These are phyloP conservation scores for Mya arenaria DNA, from an alignment of 1,140 invertebrate species.

Conservation along the genomic window DNA sequence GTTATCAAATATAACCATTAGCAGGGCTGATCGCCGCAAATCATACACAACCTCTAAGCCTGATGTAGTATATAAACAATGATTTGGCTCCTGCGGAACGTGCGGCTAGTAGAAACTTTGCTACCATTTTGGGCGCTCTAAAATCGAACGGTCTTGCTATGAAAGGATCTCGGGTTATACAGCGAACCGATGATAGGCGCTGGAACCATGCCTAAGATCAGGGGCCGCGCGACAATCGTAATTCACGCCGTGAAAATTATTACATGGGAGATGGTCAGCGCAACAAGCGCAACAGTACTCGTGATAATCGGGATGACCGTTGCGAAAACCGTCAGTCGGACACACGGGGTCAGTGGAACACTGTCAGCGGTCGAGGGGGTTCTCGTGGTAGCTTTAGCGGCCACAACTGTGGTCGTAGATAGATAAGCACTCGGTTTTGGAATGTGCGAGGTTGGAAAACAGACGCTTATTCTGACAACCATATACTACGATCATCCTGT, in stretches of 20 bases:
- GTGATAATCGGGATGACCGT: no score
- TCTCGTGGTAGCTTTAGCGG: background rate
- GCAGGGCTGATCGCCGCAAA: background rate
- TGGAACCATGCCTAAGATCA: background rate
- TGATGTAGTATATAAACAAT: background rate
- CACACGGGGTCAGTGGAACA: no score
- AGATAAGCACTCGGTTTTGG: background rate
- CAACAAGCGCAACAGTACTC: background rate
- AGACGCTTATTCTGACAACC: background rate
- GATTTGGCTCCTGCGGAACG: background rate
- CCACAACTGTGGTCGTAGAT: background rate
- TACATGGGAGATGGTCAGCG: background rate
- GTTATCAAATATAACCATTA: background rate
- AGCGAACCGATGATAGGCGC: background rate
- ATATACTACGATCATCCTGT: background rate
- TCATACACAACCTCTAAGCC: background rate
- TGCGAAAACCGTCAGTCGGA: background rate
- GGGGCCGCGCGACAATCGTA: background rate
- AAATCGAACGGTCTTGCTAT: background rate
- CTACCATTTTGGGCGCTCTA: conserved; percentile 18
- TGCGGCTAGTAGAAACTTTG: conserved; percentile 12
- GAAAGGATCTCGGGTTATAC: conserved; percentile 15
- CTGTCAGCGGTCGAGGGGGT: no score
- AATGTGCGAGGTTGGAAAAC: background rate
- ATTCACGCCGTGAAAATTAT: no score